phyloP scores from a whole-genome alignment of 2,797 vertebrate genomes.

The Tragelaphus eurycerus region DNA sequence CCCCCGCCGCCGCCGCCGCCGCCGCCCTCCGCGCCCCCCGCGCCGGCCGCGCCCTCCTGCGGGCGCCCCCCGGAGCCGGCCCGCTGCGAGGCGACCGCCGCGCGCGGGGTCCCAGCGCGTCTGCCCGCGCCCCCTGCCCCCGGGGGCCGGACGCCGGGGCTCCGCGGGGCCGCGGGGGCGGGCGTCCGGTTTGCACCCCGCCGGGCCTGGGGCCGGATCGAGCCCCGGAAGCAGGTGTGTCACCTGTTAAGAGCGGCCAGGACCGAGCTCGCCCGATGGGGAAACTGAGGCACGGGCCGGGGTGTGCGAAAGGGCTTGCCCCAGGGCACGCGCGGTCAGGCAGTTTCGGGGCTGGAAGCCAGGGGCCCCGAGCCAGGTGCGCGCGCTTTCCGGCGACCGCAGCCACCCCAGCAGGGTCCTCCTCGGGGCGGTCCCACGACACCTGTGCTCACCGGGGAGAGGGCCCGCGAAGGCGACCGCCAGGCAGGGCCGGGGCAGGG shows the following conservation, averaged over 20 bases:
- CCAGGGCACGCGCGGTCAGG: not conserved
- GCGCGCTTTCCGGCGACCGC: not conserved
- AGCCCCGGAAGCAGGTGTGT: slow-evolving; percentile 41
- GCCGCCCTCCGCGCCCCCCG: slow-evolving; percentile 47
- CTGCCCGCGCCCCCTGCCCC: not conserved
- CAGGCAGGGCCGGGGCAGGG: not conserved
- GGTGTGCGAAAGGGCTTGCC: not conserved
- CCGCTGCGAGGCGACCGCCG: not conserved
- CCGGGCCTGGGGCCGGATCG: not conserved
- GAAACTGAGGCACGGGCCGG: slow-evolving; percentile 58
- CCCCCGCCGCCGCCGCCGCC: not conserved
- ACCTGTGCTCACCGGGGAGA: not conserved
- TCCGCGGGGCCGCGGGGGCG: not conserved
- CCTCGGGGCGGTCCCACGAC: not conserved
- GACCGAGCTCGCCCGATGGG: not conserved
- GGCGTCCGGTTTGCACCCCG: not conserved
- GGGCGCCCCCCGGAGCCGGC: slow-evolving; percentile 55
- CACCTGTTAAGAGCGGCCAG: slow-evolving; percentile 20
- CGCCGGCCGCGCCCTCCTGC: slow-evolving; percentile 55
- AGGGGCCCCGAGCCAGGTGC: not conserved
- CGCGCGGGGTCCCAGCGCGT: not conserved
- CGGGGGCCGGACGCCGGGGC: not conserved
- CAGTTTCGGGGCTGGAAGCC: not conserved
- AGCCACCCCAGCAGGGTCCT: not conserved
- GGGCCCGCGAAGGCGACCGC: not conserved